A percentile compares a stretch with the other conserved stretches of the same genome.
Conservation (phyloP, 1,140 invertebrate genomes). For the Hylaeus volcanicus region DNA sequence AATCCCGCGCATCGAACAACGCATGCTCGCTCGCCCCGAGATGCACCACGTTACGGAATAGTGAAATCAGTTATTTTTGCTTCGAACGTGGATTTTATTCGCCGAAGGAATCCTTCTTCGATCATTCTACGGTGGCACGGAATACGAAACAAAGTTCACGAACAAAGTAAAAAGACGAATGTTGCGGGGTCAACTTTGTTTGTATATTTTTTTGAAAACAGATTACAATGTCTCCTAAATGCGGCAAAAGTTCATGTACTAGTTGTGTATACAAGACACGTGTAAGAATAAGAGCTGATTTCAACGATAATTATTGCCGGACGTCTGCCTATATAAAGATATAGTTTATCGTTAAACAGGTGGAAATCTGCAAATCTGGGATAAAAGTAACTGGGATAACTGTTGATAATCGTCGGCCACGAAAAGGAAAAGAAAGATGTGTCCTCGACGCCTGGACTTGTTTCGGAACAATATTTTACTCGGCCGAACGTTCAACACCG, state of each 20-base stretch:
- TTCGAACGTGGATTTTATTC: constrained; percentile 26
- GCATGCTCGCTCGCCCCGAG: constrained; percentile 14
- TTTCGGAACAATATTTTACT: not conserved
- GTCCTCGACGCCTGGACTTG: not conserved
- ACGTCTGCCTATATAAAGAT: not conserved
- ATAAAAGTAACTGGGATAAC: constrained; percentile 2
- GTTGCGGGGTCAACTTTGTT: no score
- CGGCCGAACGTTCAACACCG: not conserved
- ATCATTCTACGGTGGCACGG: no score
- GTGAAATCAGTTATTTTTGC: constrained; percentile 36
- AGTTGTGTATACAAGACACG: no score
- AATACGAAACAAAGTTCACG: no score
- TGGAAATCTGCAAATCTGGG: not conserved
- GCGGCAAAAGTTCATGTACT: no score
- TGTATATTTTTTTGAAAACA: no score
- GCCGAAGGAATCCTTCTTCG: not conserved
- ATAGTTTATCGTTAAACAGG: not conserved
- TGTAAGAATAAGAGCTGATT: no score
- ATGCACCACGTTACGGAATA: constrained; percentile 53
- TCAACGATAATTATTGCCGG: no score
- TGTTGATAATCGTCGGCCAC: not conserved
- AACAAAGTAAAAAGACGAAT: no score
- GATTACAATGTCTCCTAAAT: no score
- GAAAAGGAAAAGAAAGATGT: not conserved
- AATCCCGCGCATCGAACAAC: constrained; percentile 34